phyloP scores from a whole-genome alignment of 2,888 invertebrate genomes.

The Allophyes oxyacanthae region DNA sequence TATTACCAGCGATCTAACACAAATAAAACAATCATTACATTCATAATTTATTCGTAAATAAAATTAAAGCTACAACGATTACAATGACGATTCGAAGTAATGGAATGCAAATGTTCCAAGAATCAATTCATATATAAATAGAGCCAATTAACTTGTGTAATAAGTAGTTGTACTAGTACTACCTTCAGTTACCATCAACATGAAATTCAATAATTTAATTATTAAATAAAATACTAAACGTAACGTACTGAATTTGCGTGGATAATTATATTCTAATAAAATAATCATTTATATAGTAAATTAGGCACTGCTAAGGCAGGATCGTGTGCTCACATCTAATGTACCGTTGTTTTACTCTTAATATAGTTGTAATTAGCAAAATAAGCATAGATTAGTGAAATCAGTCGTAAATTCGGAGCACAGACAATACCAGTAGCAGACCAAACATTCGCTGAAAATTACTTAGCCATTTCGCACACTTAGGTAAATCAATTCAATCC shows the following conservation, averaged over 20 bases:
- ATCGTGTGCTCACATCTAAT: constrained; percentile 19
- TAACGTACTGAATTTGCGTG: too few relatives aligned
- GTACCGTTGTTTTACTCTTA: constrained; percentile 5
- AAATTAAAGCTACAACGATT: constrained; percentile 53
- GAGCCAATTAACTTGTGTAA: constrained; percentile 22
- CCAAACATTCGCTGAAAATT: too few relatives aligned
- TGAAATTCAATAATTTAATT: too few relatives aligned
- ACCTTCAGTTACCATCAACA: too few relatives aligned
- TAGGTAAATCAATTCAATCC: too few relatives aligned
- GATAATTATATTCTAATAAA: constrained; percentile 10
- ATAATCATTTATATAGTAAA: constrained; percentile 12
- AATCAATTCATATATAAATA: constrained; percentile 29
- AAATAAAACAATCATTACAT: constrained; percentile 25
- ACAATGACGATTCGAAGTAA: constrained; percentile 37
- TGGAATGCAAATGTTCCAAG: constrained; percentile 57
- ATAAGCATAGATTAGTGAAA: constrained; percentile 6
- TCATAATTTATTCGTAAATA: constrained; percentile 42
- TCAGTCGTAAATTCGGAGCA: too few relatives aligned
- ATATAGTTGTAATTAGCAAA: constrained; percentile 6
- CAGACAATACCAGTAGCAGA: too few relatives aligned
- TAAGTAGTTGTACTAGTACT: not conserved
- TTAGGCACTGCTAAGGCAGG: constrained; percentile 54
- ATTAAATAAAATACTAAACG: too few relatives aligned
- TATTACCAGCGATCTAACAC: too few relatives aligned
- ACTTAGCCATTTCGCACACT: too few relatives aligned